Conservation (phyloP, 2,113 vertebrate genomes). For the Tragelaphus buxtoni region DNA sequence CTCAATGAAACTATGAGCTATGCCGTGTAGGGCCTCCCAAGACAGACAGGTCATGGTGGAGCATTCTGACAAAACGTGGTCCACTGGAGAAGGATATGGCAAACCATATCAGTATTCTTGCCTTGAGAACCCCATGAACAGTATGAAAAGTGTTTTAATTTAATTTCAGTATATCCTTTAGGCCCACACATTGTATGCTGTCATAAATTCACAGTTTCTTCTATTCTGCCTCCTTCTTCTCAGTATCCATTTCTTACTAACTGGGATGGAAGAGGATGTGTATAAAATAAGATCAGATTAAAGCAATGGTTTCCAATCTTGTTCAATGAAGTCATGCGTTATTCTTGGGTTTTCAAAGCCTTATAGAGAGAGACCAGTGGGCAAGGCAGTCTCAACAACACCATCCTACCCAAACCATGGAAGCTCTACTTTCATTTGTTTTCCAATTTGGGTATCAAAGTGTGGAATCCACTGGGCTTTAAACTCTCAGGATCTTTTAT, state of each 20-base stretch:
- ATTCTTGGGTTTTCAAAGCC: not conserved
- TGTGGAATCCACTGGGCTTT: not conserved
- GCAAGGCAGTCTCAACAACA: not conserved
- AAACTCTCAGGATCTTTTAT: not conserved
- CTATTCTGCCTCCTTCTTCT: not conserved
- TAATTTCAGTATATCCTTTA: not conserved
- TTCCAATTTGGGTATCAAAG: not conserved
- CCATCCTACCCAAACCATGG: not conserved
- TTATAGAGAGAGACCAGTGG: not conserved
- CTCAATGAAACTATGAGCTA: not conserved
- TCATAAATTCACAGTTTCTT: not conserved
- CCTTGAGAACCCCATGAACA: not conserved
- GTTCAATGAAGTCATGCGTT: not conserved
- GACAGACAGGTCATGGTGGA: rapidly evolving
- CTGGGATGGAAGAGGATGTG: not conserved
- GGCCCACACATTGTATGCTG: not conserved
- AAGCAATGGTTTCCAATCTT: not conserved
- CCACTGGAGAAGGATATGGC: not conserved
- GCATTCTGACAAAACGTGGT: not conserved
- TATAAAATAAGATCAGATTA: not conserved
- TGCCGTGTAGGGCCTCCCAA: not conserved
- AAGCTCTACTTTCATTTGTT: not conserved
- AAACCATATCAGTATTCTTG: not conserved
- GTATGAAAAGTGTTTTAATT: not conserved
- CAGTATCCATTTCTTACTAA: not conserved